Evolutionary conservation across 1,140 invertebrate species (phyloP).

Genomic region (Cydia strobilella): DNA sequence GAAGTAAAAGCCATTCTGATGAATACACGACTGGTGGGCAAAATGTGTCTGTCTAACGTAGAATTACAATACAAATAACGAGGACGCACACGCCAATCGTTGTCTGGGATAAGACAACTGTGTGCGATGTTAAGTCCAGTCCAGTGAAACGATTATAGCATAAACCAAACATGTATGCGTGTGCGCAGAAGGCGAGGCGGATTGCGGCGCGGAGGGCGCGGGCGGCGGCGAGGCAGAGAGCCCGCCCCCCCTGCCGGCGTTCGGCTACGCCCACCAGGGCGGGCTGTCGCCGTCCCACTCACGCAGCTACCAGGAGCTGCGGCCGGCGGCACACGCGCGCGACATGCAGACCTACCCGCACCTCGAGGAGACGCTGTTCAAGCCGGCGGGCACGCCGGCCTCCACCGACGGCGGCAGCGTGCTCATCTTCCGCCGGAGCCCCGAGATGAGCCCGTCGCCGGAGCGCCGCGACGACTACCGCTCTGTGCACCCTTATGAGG

Average conservation of each 20-base stretch:
- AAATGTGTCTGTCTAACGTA: neutral
- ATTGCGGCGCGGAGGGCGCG: constrained; percentile 52
- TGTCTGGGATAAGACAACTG: constrained; percentile 1
- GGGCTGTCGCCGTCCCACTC: constrained; percentile 56
- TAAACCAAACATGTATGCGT: constrained; percentile 45
- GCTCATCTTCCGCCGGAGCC: constrained; percentile 61
- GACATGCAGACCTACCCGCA: constrained; percentile 71
- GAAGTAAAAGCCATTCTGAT: neutral
- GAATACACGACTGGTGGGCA: neutral
- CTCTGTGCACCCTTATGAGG: constrained; percentile 58
- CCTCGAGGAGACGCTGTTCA: constrained; percentile 66
- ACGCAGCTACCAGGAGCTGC: constrained; percentile 71
- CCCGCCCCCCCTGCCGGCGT: constrained; percentile 57
- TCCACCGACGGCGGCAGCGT: constrained; percentile 60
- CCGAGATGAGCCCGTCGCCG: constrained; percentile 58
- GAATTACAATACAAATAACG: constrained; percentile 11
- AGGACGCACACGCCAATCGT: constrained; percentile 14
- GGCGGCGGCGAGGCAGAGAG: constrained; percentile 52
- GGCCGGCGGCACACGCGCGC: constrained; percentile 64
- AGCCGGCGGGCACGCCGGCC: constrained; percentile 44
- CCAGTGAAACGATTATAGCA: constrained; percentile 22
- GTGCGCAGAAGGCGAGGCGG: constrained; percentile 64
- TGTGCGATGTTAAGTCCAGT: constrained; percentile 16
- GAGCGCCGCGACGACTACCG: constrained; percentile 65
- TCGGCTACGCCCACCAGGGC: constrained; percentile 61